phyloP scores from a whole-genome alignment of 2,113 vertebrate genomes.

The Sialia sialis region DNA sequence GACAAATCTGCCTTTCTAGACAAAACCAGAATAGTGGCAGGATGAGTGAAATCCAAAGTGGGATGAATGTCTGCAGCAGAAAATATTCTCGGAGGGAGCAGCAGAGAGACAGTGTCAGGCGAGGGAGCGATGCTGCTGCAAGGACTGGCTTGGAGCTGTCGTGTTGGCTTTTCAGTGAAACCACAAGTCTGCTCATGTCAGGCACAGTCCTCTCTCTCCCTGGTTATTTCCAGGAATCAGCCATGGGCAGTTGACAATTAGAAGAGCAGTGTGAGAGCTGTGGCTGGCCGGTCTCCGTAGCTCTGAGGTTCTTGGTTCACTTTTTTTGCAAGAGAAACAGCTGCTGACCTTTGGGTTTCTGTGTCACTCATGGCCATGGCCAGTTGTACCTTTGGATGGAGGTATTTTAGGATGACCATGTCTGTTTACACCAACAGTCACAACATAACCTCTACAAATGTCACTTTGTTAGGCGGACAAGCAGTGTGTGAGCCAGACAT shows the following conservation, averaged over 20 bases:
- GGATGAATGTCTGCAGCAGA: not conserved
- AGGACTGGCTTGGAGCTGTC: not conserved
- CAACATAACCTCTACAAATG: not conserved
- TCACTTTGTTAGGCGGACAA: not conserved
- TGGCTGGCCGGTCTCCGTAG: not conserved
- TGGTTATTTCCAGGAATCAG: conserved; percentile 46
- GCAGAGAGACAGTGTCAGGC: not conserved
- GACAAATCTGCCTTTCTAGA: not conserved
- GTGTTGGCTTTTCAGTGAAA: not conserved
- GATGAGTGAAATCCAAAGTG: not conserved
- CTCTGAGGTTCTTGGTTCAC: not conserved
- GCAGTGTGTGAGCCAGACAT: not conserved
- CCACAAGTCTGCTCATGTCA: not conserved
- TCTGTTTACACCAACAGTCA: not conserved
- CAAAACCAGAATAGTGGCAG: not conserved
- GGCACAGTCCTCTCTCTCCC: not conserved
- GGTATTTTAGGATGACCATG: not conserved
- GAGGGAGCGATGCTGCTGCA: not conserved
- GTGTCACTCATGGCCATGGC: not conserved
- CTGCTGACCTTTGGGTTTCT: not conserved
- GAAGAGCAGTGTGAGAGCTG: not conserved
- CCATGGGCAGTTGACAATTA: not conserved
- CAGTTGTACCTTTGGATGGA: not conserved
- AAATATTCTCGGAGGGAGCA: not conserved
- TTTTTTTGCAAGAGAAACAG: not conserved